Evolutionary conservation across 92 coral and sea anemone genomes (phyloP).

Genomic region (Muricea muricata): DNA sequence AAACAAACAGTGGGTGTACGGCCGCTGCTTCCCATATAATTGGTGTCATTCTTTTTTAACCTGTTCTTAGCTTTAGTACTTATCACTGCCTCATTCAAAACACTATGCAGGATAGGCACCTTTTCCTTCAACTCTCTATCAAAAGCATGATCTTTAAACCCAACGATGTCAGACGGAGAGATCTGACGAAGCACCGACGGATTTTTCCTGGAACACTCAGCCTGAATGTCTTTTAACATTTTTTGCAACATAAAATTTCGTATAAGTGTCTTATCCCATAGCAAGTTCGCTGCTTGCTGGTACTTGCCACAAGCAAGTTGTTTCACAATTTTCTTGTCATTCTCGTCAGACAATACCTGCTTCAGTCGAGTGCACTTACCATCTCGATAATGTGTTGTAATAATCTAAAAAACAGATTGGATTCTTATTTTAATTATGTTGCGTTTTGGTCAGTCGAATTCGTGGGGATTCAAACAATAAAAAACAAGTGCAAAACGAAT

Average conservation of each 20-base stretch:
- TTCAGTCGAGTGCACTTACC: too few species aligned
- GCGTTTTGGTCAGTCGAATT: too few species aligned
- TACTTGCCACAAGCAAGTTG: neutral
- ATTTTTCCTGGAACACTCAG: neutral
- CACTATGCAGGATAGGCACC: neutral
- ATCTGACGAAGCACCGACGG: neutral
- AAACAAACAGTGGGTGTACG: neutral
- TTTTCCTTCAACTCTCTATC: neutral
- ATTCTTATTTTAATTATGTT: too few species aligned
- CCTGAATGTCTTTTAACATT: neutral
- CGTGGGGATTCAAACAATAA: too few species aligned
- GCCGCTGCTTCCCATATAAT: neutral
- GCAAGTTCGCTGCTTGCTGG: neutral
- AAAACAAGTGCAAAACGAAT: too few species aligned
- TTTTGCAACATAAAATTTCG: neutral
- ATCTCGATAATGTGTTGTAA: too few species aligned
- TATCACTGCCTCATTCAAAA: neutral
- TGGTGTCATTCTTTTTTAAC: neutral
- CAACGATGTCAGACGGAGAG: neutral
- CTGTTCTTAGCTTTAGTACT: neutral
- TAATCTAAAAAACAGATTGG: too few species aligned
- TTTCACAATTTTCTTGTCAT: neutral
- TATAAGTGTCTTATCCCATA: neutral
- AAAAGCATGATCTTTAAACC: neutral
- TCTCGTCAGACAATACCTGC: neutral